Conservation (phyloP, 2,888 invertebrate genomes). For the Parochlus steinenii region DNA sequence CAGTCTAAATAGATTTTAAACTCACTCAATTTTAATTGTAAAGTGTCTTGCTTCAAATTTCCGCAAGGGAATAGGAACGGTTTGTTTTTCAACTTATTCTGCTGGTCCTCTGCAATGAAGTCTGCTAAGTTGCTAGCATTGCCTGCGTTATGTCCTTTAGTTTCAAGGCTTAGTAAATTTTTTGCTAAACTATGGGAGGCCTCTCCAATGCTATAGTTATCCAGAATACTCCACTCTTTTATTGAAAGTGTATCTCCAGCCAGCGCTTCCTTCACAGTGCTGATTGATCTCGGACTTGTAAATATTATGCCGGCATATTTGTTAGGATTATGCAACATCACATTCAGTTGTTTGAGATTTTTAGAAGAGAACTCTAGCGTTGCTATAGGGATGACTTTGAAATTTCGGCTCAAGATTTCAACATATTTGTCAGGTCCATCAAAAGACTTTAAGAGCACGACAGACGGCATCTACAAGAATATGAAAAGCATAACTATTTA, state of each 20-base stretch:
- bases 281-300: slow-evolving; percentile 38
- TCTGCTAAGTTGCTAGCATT: slow-evolving; percentile 36
- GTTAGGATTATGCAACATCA: slow-evolving; percentile 29
- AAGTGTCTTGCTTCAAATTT: slow-evolving; percentile 35
- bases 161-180: slow-evolving; percentile 30
- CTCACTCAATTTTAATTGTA: slow-evolving; percentile 29
- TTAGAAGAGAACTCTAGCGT: slow-evolving; percentile 35
- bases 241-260: slow-evolving; percentile 23
- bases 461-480: no score
- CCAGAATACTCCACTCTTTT: slow-evolving; percentile 29
- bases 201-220: slow-evolving; percentile 37
- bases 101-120: slow-evolving; percentile 31
- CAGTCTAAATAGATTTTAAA: slow-evolving; percentile 30
- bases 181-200: slow-evolving; percentile 32
- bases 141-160: slow-evolving; percentile 35
- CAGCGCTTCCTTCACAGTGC: slow-evolving; percentile 30
- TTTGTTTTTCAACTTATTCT: slow-evolving; percentile 25
- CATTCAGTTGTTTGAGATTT: slow-evolving; percentile 29
- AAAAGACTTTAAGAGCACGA: no score
- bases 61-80: slow-evolving; percentile 39
- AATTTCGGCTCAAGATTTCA: slow-evolving; percentile 24
- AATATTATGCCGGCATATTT: slow-evolving; percentile 35
- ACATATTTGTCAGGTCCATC: slow-evolving; percentile 6
- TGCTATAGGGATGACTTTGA: slow-evolving; percentile 32
- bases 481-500: no score